phyloP scores from a whole-genome alignment of 2,888 invertebrate genomes.

The Acholoe squamosa region DNA sequence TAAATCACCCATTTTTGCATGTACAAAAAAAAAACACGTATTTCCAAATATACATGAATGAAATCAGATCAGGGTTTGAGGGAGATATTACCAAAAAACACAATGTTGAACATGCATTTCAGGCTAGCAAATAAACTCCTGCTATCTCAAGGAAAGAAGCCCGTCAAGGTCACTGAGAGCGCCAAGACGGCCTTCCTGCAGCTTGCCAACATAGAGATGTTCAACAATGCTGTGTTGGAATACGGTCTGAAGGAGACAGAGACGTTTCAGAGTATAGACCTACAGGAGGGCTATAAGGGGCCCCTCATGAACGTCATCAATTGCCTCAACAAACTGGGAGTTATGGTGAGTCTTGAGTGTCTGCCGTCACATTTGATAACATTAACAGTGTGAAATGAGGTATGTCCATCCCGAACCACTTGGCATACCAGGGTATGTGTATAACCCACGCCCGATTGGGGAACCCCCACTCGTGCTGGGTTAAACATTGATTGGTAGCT shows the following conservation, averaged over 20 bases:
- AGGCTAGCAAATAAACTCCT: conserved; percentile 80
- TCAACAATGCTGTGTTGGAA: conserved; percentile 75
- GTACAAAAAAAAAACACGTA: too few species aligned
- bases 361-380: too few species aligned
- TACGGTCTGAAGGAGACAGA: conserved; percentile 77
- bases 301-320: conserved; percentile 81
- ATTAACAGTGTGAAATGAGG: too few species aligned
- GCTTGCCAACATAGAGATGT: conserved; percentile 80
- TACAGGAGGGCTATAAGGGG: conserved; percentile 79
- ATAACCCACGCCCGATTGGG: too few species aligned
- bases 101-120: not conserved
- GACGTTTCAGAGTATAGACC: conserved; percentile 77
- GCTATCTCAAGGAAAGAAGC: conserved; percentile 73
- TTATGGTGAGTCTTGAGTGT: conserved; percentile 76
- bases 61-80: too few species aligned
- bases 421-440: too few species aligned
- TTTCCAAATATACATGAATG: too few species aligned
- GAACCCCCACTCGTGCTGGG: too few species aligned
- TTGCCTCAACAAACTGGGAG: conserved; percentile 78
- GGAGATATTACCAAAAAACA: too few species aligned
- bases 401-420: too few species aligned
- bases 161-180: conserved; percentile 77
- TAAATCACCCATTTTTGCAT: too few species aligned
- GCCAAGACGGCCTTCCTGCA: conserved; percentile 79
- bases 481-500: too few species aligned